These are phyloP conservation scores for human DNA, from an alignment of 2,113 vertebrate genomes.

Conservation along the genomic window DNA sequence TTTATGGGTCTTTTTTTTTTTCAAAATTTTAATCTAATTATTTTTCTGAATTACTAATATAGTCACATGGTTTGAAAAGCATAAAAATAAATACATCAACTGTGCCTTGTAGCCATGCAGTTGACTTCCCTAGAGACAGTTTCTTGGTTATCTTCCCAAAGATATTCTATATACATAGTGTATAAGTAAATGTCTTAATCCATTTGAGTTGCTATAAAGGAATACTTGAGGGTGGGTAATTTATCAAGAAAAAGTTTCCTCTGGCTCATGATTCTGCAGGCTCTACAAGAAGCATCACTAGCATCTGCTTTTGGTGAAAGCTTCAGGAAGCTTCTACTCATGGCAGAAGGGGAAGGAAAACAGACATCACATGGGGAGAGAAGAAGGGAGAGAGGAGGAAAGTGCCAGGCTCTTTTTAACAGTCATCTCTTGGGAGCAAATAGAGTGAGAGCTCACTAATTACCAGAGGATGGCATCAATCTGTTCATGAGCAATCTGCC, in stretches of 20 bases:
- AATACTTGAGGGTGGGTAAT: neutral
- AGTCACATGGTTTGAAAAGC: slow-evolving; percentile 20
- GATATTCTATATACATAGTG: neutral
- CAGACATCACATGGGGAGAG: neutral
- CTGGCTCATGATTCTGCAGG: neutral
- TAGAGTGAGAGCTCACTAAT: neutral
- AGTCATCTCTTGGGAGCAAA: neutral
- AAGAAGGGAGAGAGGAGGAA: neutral
- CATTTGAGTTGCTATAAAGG: neutral
- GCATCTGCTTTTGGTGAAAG: neutral
- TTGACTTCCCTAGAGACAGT: neutral
- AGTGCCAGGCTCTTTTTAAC: neutral
- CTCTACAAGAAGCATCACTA: neutral
- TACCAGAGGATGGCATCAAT: neutral
- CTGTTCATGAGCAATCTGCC: neutral
- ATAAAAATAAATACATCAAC: neutral
- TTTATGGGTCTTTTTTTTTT: neutral
- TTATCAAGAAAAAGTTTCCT: neutral
- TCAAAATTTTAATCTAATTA: neutral
- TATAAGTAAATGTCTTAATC: neutral
- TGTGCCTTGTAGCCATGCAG: neutral
- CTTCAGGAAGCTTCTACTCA: neutral
- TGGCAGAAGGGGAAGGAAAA: neutral
- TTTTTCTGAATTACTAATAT: neutral
- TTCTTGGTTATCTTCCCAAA: slow-evolving; percentile 1